phyloP scores from a whole-genome alignment of 1,140 invertebrate genomes.

The Rhynchophorus ferrugineus region DNA sequence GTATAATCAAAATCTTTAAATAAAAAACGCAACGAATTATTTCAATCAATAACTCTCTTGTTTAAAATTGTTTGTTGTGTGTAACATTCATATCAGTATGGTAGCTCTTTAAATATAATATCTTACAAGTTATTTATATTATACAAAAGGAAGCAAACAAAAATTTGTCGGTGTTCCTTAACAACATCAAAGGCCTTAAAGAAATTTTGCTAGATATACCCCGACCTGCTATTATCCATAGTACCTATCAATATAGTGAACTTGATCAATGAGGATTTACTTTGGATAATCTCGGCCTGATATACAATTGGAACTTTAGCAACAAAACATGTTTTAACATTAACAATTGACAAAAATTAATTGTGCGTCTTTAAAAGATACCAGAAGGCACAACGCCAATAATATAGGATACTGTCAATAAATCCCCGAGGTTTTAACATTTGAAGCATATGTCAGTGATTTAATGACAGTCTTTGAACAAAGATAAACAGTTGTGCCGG shows the following conservation, averaged over 20 bases:
- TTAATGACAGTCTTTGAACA: no score
- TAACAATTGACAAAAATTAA: neutral
- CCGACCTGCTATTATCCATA: slow-evolving; percentile 1
- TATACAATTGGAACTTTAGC: no score
- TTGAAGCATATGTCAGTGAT: no score
- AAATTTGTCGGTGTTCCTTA: neutral
- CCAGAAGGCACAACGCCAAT: neutral
- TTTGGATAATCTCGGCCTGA: no score
- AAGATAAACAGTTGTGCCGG: no score
- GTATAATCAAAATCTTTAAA: no score
- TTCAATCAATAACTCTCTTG: neutral
- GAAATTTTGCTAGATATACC: neutral
- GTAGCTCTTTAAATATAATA: slow-evolving; percentile 6
- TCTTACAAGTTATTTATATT: slow-evolving; percentile 8
- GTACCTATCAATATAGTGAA: no score
- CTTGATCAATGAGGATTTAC: no score
- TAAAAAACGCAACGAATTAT: no score
- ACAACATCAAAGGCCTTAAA: neutral
- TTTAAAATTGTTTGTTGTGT: neutral
- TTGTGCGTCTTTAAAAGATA: neutral
- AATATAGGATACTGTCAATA: neutral
- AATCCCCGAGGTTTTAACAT: no score
- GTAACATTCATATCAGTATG: slow-evolving; percentile 6
- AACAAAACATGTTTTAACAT: neutral
- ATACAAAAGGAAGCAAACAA: neutral